A percentile compares a stretch with the other conserved stretches of the same genome.
Conservation (phyloP, 2,888 invertebrate species). For the Argynnis bischoffii region DNA sequence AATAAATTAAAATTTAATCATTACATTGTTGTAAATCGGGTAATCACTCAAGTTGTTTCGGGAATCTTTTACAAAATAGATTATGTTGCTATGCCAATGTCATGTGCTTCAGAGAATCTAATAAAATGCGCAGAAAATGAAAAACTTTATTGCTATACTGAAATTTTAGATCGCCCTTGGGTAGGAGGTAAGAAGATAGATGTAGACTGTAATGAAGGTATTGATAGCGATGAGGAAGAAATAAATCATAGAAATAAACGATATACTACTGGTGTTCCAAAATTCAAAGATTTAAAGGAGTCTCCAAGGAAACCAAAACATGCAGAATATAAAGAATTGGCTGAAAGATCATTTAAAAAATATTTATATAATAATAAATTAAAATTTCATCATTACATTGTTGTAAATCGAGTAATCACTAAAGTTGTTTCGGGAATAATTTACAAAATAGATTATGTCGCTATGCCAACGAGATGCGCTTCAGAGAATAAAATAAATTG, state of each 20-base stretch:
- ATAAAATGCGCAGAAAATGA: constrained; percentile 39
- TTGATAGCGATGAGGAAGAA: constrained; percentile 31
- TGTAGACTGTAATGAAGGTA: constrained; percentile 56
- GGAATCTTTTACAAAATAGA: constrained; percentile 49
- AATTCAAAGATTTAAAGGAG: constrained; percentile 37
- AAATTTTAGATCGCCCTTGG: constrained; percentile 82
- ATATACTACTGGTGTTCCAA: constrained; percentile 34
- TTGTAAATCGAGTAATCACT: constrained; percentile 50
- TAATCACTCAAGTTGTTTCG: constrained; percentile 27
- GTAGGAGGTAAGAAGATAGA: constrained; percentile 58
- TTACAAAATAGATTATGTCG: constrained; percentile 54
- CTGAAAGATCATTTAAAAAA: constrained; percentile 51
- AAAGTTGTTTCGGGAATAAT: constrained; percentile 53
- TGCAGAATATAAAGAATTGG: constrained; percentile 48
- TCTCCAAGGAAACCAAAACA: constrained; percentile 41
- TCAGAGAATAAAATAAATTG: constrained; percentile 39
- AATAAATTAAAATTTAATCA: constrained; percentile 42
- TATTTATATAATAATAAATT: constrained; percentile 44
- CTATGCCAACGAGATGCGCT: constrained; percentile 46
- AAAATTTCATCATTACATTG: constrained; percentile 45
- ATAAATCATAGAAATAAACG: constrained; percentile 30
- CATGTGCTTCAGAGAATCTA: constrained; percentile 41
- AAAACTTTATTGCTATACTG: constrained; percentile 65
- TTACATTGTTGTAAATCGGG: constrained; percentile 51
- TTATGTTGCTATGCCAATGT: constrained; percentile 49